These are phyloP conservation scores for Campaea margaritaria DNA, from an alignment of 2,888 invertebrate genomes.

Conservation along the genomic window DNA sequence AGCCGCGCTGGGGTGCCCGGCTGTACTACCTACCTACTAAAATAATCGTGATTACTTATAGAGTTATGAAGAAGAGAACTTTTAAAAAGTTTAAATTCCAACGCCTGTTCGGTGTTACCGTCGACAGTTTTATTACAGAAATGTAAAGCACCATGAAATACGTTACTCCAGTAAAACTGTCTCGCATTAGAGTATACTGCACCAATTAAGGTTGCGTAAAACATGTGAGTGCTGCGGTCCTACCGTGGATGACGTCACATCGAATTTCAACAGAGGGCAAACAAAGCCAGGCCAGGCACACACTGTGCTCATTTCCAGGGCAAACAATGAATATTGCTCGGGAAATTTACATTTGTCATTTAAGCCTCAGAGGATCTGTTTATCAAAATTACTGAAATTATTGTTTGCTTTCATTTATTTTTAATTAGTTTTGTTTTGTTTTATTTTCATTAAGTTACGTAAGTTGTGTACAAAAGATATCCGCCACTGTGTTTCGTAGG, in stretches of 20 bases:
- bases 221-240: conserved; percentile 43
- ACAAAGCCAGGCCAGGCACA: conserved; percentile 66
- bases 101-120: not conserved
- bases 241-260: conserved; percentile 67
- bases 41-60: too few relatives aligned
- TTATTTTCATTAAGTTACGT: too few relatives aligned
- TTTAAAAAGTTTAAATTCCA: not conserved
- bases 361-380: conserved; percentile 36
- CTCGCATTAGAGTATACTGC: conserved; percentile 26
- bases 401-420: conserved; percentile 22
- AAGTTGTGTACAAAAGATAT: too few relatives aligned
- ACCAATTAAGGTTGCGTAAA: conserved; percentile 56
- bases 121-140: conserved; percentile 1
- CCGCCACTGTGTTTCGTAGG: too few relatives aligned
- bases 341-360: conserved; percentile 52
- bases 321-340: conserved; percentile 65
- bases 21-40: too few relatives aligned
- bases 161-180: conserved; percentile 27
- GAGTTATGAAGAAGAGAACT: not conserved
- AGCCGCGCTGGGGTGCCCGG: too few relatives aligned
- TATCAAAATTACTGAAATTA: conserved; percentile 38
- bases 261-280: conserved; percentile 71
- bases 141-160: conserved; percentile 6
- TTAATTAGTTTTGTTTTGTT: not conserved
- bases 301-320: conserved; percentile 71